These are phyloP conservation scores for Erpetoichthys calabaricus DNA, from an alignment of 2,797 vertebrate species.

Conservation along the genomic window DNA sequence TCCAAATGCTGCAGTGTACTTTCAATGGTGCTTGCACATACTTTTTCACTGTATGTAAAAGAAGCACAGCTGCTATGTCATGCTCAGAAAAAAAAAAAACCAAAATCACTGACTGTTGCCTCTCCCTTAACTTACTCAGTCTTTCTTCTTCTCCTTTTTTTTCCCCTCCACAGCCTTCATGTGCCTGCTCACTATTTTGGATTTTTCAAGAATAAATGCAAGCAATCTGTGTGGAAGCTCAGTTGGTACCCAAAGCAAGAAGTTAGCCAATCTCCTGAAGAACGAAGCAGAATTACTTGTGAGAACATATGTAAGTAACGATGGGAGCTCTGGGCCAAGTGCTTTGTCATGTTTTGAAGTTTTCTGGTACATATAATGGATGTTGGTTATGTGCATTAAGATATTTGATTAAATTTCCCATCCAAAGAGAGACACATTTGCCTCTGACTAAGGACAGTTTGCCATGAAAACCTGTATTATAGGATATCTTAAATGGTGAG, in stretches of 20 bases:
- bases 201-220: not conserved
- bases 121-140: not conserved
- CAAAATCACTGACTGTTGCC: too few species aligned
- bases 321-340: not conserved
- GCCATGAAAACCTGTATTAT: too few species aligned
- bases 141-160: not conserved
- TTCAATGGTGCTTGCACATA: too few species aligned
- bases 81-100: too few species aligned
- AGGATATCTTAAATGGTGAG: too few species aligned
- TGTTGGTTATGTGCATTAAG: not conserved
- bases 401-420: too few species aligned
- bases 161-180: not conserved
- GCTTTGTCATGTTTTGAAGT: not conserved
- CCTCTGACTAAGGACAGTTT: too few species aligned
- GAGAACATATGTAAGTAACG: slow-evolving; percentile 20
- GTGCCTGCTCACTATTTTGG: not conserved
- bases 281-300: fast-evolving
- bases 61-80: too few species aligned
- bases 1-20: too few species aligned
- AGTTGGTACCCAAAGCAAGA: fast-evolving
- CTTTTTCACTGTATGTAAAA: too few species aligned
- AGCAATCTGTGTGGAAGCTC: not conserved
- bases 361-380: not conserved
- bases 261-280: fast-evolving
- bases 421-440: too few species aligned